A percentile compares a stretch with the other conserved stretches of the same genome.
Conservation (phyloP, 1,140 invertebrate genomes). For the Eueides isabella region DNA sequence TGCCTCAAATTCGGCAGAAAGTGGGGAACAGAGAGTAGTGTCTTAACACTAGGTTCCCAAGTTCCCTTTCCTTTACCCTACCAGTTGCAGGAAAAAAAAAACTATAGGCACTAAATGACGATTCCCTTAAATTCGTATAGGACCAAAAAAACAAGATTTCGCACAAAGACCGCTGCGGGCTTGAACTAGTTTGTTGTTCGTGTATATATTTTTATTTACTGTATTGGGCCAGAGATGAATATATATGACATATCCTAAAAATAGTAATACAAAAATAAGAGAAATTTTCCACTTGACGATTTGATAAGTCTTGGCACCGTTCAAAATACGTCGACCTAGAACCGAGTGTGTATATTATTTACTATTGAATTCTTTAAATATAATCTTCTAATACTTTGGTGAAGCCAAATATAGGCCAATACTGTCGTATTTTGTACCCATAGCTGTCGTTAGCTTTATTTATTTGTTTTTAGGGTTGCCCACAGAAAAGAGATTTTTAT, state of each 20-base stretch:
- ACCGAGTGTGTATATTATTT: not conserved
- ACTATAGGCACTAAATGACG: no score
- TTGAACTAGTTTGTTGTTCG: no score
- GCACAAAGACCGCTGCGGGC: no score
- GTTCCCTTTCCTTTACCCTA: no score
- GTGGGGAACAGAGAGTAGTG: no score
- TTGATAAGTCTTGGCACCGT: not conserved
- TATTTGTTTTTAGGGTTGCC: not conserved
- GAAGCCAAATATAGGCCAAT: conserved; percentile 17
- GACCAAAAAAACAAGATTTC: no score
- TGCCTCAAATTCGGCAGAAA: no score
- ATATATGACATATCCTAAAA: not conserved
- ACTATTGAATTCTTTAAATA: conserved; percentile 4
- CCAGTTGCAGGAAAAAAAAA: no score
- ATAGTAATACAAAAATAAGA: not conserved
- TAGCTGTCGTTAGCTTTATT: conserved; percentile 5
- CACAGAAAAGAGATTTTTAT: not conserved
- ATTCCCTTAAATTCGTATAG: no score
- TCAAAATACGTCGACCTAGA: not conserved
- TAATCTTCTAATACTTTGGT: not conserved
- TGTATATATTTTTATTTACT: no score
- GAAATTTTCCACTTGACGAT: conserved; percentile 2
- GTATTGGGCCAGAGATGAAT: no score
- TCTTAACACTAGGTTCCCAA: no score
- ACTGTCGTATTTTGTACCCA: not conserved